A percentile compares a stretch with the other conserved stretches of the same genome.
These are phyloP conservation scores for Cyprinodon brontotheroides DNA, from an alignment of 2,113 vertebrate genomes.

Conservation along the genomic window DNA sequence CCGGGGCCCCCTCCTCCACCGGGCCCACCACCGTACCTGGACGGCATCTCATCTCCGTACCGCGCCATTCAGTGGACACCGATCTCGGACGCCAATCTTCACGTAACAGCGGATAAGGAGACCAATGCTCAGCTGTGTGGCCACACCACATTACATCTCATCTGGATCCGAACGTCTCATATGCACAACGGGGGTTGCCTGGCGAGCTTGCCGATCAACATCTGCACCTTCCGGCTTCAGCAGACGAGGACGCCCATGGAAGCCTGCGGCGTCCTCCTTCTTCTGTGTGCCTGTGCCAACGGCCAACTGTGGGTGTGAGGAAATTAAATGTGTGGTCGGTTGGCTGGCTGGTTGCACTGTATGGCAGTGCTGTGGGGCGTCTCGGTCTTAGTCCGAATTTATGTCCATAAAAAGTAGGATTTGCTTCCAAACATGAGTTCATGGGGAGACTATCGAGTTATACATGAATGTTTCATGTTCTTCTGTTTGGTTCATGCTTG, in stretches of 20 bases:
- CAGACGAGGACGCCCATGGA: slow-evolving; percentile 71
- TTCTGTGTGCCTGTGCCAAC: slow-evolving; percentile 54
- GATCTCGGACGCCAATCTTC: slow-evolving; percentile 82
- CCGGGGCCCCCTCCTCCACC: slow-evolving; percentile 80
- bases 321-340: slow-evolving; percentile 59
- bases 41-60: slow-evolving; percentile 89
- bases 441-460: slow-evolving; percentile 48
- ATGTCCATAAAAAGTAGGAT: slow-evolving; percentile 52
- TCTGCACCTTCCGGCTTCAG: slow-evolving; percentile 52
- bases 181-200: slow-evolving; percentile 73
- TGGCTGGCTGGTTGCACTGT: slow-evolving; percentile 57
- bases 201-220: slow-evolving; percentile 33
- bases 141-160: slow-evolving; percentile 89
- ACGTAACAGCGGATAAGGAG: slow-evolving; percentile 84
- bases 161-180: slow-evolving; percentile 80
- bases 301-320: slow-evolving; percentile 63
- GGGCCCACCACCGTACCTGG: slow-evolving; percentile 87
- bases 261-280: slow-evolving; percentile 37
- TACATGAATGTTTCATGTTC: slow-evolving; percentile 67
- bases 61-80: slow-evolving; percentile 92
- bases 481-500: slow-evolving; percentile 49
- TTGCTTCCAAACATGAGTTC: slow-evolving; percentile 58
- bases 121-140: slow-evolving; percentile 79
- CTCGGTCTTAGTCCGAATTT: slow-evolving; percentile 47
- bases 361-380: slow-evolving; percentile 36